Percentiles rank a stretch among this genome's conserved stretches.
phyloP scores from a whole-genome alignment of 2,888 invertebrate species.

The Hyposoter dolosus region DNA sequence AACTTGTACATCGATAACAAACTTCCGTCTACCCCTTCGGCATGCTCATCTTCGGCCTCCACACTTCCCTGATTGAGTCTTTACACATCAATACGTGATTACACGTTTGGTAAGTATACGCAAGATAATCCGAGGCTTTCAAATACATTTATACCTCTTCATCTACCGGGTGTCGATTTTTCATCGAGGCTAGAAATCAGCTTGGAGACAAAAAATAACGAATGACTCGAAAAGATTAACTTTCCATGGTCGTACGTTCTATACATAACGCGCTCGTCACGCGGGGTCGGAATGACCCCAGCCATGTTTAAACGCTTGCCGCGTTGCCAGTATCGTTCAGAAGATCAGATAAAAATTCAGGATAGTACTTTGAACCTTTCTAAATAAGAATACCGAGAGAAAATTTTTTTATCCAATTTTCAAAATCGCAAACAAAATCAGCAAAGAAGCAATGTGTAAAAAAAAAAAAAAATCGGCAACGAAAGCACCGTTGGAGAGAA shows the following conservation, averaged over 20 bases:
- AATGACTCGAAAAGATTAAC: not conserved
- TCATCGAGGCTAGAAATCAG: not conserved
- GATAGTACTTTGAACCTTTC: no score
- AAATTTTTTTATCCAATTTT: no score
- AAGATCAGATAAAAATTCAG: no score
- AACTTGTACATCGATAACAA: conserved; percentile 43
- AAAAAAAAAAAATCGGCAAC: no score
- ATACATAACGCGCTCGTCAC: no score
- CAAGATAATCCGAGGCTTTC: not conserved
- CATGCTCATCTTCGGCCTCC: conserved; percentile 19
- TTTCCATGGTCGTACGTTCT: not conserved
- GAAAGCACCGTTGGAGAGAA: no score
- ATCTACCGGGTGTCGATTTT: not conserved
- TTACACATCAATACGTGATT: not conserved
- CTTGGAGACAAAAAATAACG: not conserved
- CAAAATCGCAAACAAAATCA: no score
- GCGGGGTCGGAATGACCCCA: no score
- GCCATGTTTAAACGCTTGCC: no score
- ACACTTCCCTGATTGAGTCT: not conserved
- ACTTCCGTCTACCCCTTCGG: conserved; percentile 29
- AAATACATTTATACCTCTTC: not conserved
- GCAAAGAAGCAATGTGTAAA: no score
- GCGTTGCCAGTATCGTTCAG: no score
- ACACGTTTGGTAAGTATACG: not conserved
- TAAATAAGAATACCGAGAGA: no score